Evolutionary conservation across 1,140 invertebrate genomes (phyloP).

Genomic region (Trachelipus rathkii): DNA sequence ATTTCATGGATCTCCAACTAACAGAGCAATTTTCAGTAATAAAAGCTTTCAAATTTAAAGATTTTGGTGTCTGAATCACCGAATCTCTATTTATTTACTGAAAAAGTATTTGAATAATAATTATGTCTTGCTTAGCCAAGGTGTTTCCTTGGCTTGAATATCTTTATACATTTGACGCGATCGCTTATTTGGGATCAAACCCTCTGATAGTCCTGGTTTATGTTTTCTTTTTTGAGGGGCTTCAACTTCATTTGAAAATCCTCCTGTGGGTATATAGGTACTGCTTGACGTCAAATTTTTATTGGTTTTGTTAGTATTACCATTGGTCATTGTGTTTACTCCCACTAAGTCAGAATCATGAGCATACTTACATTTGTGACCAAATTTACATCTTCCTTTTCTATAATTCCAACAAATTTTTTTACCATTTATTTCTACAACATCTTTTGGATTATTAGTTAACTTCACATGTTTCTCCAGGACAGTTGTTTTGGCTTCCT

Average conservation of each 20-base stretch:
- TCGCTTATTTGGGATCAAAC: slow-evolving; percentile 72
- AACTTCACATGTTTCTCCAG: slow-evolving; percentile 92
- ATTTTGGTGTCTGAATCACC: too few relatives aligned
- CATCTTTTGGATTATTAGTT: slow-evolving; percentile 66
- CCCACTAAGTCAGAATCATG: slow-evolving; percentile 75
- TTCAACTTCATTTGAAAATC: slow-evolving; percentile 35
- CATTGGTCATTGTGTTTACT: not conserved
- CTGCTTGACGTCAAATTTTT: slow-evolving; percentile 55
- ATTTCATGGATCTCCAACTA: too few relatives aligned
- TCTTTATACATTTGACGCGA: slow-evolving; percentile 66
- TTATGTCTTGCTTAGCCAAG: slow-evolving; percentile 48
- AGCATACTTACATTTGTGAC: slow-evolving; percentile 85
- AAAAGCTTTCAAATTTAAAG: too few relatives aligned
- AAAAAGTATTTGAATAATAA: not conserved
- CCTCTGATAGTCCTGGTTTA: slow-evolving; percentile 69
- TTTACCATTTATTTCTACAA: slow-evolving; percentile 74
- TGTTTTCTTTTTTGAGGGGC: slow-evolving; percentile 61
- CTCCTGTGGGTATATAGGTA: slow-evolving; percentile 55
- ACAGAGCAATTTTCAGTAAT: too few relatives aligned
- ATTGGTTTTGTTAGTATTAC: not conserved
- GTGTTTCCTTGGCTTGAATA: slow-evolving; percentile 56
- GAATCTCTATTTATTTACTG: too few relatives aligned
- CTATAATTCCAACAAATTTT: slow-evolving; percentile 91
- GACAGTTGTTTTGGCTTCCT: slow-evolving; percentile 76
- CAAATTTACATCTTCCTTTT: slow-evolving; percentile 83